A percentile compares a stretch with the other conserved stretches of the same genome.
Conservation (phyloP, 1,140 invertebrate species). For the Bombus difficillimus region DNA sequence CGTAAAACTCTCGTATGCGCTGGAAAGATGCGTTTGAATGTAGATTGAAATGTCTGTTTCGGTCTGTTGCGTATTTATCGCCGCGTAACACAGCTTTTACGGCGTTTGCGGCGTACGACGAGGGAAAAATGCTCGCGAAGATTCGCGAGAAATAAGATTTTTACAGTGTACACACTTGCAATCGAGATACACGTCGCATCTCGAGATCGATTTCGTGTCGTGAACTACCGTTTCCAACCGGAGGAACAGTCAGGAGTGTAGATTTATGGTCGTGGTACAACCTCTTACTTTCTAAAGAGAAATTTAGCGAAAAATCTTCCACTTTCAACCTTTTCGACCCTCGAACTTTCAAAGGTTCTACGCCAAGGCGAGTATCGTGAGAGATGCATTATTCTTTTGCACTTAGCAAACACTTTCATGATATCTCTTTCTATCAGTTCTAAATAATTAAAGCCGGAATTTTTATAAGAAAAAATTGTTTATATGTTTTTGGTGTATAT, state of each 20-base stretch:
- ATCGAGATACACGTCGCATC: not conserved
- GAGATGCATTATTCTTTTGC: no score
- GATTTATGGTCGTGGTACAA: not conserved
- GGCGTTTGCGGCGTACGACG: no score
- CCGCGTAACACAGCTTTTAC: not conserved
- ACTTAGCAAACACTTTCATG: no score
- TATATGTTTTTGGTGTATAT: no score
- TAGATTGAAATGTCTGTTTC: no score
- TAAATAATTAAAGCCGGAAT: no score
- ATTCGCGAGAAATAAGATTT: slow-evolving; percentile 7
- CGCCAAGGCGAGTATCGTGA: no score
- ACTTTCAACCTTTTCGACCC: not conserved
- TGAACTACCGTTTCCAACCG: not conserved
- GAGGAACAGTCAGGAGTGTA: not conserved
- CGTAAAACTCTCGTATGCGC: no score
- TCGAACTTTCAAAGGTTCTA: not conserved
- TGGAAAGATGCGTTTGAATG: no score
- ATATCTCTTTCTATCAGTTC: no score
- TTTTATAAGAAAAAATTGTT: no score
- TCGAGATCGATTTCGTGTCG: slow-evolving; percentile 14
- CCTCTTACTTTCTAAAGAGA: not conserved
- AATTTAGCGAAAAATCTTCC: not conserved
- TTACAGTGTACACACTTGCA: not conserved
- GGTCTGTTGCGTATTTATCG: not conserved
- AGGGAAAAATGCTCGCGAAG: not conserved